These are phyloP conservation scores for Autographa gamma DNA, from an alignment of 2,888 invertebrate genomes.

Conservation along the genomic window DNA sequence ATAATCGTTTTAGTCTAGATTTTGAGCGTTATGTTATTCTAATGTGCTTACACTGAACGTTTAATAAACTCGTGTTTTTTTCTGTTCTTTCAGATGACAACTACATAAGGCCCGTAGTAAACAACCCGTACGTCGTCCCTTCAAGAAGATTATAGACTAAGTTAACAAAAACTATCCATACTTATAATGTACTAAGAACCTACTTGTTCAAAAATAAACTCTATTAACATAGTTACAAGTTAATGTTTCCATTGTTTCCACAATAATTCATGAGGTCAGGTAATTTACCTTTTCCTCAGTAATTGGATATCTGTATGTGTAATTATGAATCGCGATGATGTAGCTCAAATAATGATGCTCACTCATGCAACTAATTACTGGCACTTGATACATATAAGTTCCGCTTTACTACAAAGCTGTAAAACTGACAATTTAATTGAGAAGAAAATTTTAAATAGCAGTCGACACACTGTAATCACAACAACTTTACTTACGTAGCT, in stretches of 20 bases:
- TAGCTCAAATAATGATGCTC: conserved; percentile 35
- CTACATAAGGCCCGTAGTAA: conserved; percentile 30
- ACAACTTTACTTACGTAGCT: neutral
- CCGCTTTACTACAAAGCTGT: conserved; percentile 9
- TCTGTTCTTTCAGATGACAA: conserved; percentile 49
- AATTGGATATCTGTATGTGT: conserved; percentile 45
- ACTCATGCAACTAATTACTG: conserved; percentile 40
- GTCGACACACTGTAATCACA: conserved; percentile 10
- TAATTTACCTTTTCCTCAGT: conserved; percentile 57
- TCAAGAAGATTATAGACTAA: conserved; percentile 41
- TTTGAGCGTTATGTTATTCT: too few species aligned
- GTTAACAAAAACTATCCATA: neutral
- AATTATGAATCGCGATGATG: conserved; percentile 50
- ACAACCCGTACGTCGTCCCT: conserved; percentile 27
- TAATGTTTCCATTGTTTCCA: conserved; percentile 20
- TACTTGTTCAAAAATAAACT: conserved; percentile 47
- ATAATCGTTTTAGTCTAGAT: too few species aligned
- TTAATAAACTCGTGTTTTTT: neutral
- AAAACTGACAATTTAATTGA: conserved; percentile 27
- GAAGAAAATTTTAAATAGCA: conserved; percentile 23
- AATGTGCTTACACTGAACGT: neutral
- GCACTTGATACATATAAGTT: conserved; percentile 33
- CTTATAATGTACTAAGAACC: conserved; percentile 18
- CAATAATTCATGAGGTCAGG: conserved; percentile 23
- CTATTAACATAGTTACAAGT: conserved; percentile 24